phyloP scores from a whole-genome alignment of 1,140 invertebrate species.

The Ruditapes philippinarum region DNA sequence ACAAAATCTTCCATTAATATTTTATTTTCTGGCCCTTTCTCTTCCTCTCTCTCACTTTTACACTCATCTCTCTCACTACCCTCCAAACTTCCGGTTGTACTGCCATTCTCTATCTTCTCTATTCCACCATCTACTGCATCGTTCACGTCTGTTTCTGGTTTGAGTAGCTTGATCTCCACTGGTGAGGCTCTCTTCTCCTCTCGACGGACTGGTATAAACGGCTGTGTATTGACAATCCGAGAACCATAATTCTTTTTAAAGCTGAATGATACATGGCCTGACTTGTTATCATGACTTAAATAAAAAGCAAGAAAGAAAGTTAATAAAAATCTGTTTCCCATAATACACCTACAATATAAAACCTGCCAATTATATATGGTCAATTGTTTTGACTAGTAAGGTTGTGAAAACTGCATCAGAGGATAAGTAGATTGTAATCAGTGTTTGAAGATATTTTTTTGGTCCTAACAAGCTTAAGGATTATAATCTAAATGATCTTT shows the following conservation, averaged over 20 bases:
- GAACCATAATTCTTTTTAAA: slow-evolving; percentile 53
- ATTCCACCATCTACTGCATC: background rate
- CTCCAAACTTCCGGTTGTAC: background rate
- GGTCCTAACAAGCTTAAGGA: too few species aligned
- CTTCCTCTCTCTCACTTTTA: slow-evolving; percentile 30
- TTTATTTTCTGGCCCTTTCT: slow-evolving; percentile 23
- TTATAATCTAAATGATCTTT: too few species aligned
- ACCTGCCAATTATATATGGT: too few species aligned
- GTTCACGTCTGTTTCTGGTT: background rate
- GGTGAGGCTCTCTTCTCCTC: slow-evolving; percentile 41
- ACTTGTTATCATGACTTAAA: slow-evolving; percentile 54
- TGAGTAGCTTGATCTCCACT: slow-evolving; percentile 37
- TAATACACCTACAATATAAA: too few species aligned
- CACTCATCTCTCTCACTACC: background rate
- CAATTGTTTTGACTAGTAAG: too few species aligned
- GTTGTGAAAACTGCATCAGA: too few species aligned
- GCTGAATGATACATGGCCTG: slow-evolving; percentile 51
- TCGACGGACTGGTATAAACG: slow-evolving; percentile 28
- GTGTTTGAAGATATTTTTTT: too few species aligned
- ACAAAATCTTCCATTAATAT: slow-evolving; percentile 58
- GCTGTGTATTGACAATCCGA: slow-evolving; percentile 42
- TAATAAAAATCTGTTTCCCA: too few species aligned
- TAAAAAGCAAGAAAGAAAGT: too few species aligned
- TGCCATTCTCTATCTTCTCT: slow-evolving; percentile 8
- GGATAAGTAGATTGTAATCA: too few species aligned